These are phyloP conservation scores for Halcyon badia DNA, from an alignment of 2,797 vertebrate genomes.

Conservation along the genomic window DNA sequence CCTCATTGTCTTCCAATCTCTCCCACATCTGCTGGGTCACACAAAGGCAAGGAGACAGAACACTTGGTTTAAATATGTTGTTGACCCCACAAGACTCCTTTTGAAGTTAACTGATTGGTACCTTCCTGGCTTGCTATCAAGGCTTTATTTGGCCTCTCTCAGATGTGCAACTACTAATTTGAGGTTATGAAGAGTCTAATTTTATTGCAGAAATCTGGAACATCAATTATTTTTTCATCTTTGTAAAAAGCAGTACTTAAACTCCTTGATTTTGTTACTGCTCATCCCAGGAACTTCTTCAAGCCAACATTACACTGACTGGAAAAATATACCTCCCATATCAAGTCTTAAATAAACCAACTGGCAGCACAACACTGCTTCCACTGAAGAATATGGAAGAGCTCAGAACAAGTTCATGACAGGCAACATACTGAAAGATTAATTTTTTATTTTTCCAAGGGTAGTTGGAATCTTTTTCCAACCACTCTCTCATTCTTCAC, in stretches of 20 bases:
- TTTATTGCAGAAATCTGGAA: not conserved
- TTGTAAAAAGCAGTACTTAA: not conserved
- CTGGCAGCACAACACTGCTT: not conserved
- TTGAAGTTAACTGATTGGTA: not conserved
- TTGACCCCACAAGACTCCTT: not conserved
- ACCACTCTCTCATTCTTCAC: not conserved
- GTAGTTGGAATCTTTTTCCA: not conserved
- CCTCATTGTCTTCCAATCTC: rapidly evolving
- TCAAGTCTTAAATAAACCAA: not conserved
- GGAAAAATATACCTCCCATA: not conserved
- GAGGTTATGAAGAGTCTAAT: not conserved
- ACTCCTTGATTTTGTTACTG: not conserved
- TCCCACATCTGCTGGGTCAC: not conserved
- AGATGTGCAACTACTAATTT: not conserved
- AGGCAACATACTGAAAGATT: not conserved
- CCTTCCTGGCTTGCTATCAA: not conserved
- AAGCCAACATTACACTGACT: not conserved
- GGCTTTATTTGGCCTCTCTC: not conserved
- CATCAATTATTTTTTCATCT: not conserved
- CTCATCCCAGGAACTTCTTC: not conserved
- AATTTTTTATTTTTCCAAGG: not conserved
- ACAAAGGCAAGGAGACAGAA: not conserved
- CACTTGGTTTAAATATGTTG: rapidly evolving
- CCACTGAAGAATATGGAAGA: not conserved
- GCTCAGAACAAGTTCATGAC: not conserved